Evolutionary conservation across 2,888 invertebrate species (phyloP), one percentile per base, ranked within the genome.

Genomic region (Petrolisthes cinctipes): DNA sequence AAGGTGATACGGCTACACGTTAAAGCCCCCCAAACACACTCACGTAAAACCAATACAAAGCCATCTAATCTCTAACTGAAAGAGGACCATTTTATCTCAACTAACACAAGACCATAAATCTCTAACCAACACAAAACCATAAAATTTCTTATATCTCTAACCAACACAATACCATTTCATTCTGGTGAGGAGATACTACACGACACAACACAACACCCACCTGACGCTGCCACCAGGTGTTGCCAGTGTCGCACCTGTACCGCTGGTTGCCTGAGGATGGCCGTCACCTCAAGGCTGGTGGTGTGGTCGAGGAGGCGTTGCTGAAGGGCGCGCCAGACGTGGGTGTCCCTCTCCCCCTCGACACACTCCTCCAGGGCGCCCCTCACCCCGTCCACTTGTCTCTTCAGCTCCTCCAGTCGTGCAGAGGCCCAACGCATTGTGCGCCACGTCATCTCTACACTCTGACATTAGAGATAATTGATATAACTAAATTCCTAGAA

Each of bases 341-440:
- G 80, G 7, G 78, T 84, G 5, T 85, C 89, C 68, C 61, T 66
- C 9, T 57, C 81, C 17, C 82, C 73, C 9, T 61, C 57, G 37
- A 37, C 37, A 68, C 84, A 85, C 6, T 71, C 66, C 17, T 80
- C 23, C 54, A 88, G 66, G 11, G 80, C 82, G 14, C n/a, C 53
- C 73, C 61, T 82, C 9, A 89, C 73, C 4, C 80, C 83, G 17
- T 82, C 85, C 14, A 89, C 79, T 20, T 89, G 84, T 4, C 54
- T 71, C 68, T 83, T 85, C 66, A 89, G 82, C 20, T 88, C 88
- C 57, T 87, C 84, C 76, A 89, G 68, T 20, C 85, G 78, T 7
- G 89, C 89, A 23, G 89, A 82, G 7, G 83, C 76, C 85, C 87
- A 89, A 3, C 89, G 78, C 83, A 89, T 83, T 56, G 88, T 83